Base-by-base conservation (phyloP, 2,113 vertebrate species). In the Natator depressus region DNA sequence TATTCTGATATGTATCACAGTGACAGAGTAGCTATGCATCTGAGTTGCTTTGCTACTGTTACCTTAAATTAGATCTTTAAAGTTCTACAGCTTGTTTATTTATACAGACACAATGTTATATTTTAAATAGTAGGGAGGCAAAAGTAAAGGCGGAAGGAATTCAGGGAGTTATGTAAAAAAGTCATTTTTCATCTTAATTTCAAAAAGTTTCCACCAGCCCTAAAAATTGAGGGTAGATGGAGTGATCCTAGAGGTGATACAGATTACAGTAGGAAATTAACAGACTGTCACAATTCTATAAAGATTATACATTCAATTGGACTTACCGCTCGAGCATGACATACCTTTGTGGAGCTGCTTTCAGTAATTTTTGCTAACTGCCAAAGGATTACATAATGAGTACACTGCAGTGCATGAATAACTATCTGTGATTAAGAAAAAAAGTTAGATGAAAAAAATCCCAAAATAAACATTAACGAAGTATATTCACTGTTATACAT, bases 351-450 rank as follows among this genome's bases (percentile, higher is more conserved):
- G 91, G 99, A 99, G 96, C 98, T 99, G 97, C 99, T 99, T 97
- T 99, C 99, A 57, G 99, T 99, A 78, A 99, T 97, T 97, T 99
- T 99, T 91, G 99, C 99, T 96, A 99, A 98, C 97, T 99, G 98
- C 99, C 99, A 99, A 95, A 99, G 98, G 96, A 99, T 99, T 93
- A 99, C 99, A 93, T 99, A 99, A 98, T 99, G 99, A 96, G 99
- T 99, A 97, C 99, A 99, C 97, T 99, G 99, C 98, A 99, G 98
- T 91, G 99, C 99, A 46, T 99, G 99, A 98, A 99, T 99, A 98
- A 99, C 99, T 93, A 99, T 99, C 99, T 99, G 98, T 95, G 97
- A 98, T 38, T 78, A 97, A 97, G 92, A 84, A 90, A 94, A 69
- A 89, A 14, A 62, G 46, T 97, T 80, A 93, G 94, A 94, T 89